A percentile compares a stretch with the other conserved stretches of the same genome.
Evolutionary conservation across 1,140 invertebrate genomes (phyloP).

Genomic region (Lepidostoma basale): DNA sequence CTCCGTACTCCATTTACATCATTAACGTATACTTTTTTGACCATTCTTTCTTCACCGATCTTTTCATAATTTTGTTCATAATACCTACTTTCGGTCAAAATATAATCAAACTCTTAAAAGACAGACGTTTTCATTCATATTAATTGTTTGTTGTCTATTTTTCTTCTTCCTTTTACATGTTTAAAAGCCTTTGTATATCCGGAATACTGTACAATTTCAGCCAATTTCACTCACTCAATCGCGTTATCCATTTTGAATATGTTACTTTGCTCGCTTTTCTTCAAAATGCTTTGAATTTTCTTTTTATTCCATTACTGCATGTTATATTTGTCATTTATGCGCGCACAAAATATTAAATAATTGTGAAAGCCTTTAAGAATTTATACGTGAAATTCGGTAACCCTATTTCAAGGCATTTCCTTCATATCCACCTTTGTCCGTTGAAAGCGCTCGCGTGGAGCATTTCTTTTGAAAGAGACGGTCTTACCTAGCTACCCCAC

Average conservation of each 20-base stretch:
- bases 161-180: too few species aligned
- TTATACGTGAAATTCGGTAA: not conserved
- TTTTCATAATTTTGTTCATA: too few species aligned
- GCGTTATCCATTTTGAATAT: not conserved
- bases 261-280: not conserved
- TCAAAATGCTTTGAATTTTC: not conserved
- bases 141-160: too few species aligned
- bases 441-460: not conserved
- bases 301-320: not conserved
- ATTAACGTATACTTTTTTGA: too few species aligned
- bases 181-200: too few species aligned
- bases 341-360: too few species aligned
- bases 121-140: too few species aligned
- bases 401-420: not conserved
- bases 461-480: not conserved
- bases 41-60: too few species aligned
- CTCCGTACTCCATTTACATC: too few species aligned
- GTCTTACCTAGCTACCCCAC: not conserved
- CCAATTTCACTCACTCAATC: not conserved
- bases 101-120: too few species aligned
- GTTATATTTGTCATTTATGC: not conserved
- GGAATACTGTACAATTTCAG: not conserved
- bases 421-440: constrained; percentile 4
- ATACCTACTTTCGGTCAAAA: too few species aligned
- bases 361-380: too few species aligned